Base-by-base conservation (phyloP, 2,797 vertebrate genomes). In the Antennarius maculatus region DNA sequence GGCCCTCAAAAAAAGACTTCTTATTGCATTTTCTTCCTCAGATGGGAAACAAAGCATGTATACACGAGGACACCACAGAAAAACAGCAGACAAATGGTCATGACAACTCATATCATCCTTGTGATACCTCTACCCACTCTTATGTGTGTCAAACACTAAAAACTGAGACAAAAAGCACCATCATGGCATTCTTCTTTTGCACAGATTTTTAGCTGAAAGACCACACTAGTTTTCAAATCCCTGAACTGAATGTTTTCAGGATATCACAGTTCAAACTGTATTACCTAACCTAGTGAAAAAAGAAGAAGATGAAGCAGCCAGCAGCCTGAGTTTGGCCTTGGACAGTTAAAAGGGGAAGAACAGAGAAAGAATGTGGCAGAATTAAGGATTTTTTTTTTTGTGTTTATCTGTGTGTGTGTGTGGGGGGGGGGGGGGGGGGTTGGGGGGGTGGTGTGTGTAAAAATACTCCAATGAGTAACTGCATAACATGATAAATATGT, bases 1-100 rank as follows among this genome's bases (percentile, higher is more conserved):
- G 43, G 50, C 56, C 62, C 68, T 74, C 7, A 39, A 39, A 69
- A 74, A 76, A 78, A 66, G 41, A 74, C 69, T 61, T 73, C 63
- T 71, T 67, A 53, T 57, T 71, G 74, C 64, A 61, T 73, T 74
- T 76, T 52, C 52, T 73, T 39, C 59, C 54, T 57, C 17, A 54
- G 50, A 76, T 66, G 66, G 62, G 59, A 81, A 13, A 15, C 12
- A 16, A 3, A 14, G 14, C 13, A 52, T 29, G 27, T 6, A 29
- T 13, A 52, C 23, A 52, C 29, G 14, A 14, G 71, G 74, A 79
- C 69, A 56, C 65, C 73, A 72, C 55, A 62, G 71, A 34, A 17
- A 69, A 54, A 66, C 55, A 63, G 41, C 55, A 47, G 67, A 69
- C 37, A 10, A 62, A 64, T 34, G 62, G 39, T 16, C 41, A 37